Evolutionary conservation across 2,797 vertebrate species (phyloP), one percentile per base, ranked within the genome.

Genomic region (Acipenser oxyrinchus): DNA sequence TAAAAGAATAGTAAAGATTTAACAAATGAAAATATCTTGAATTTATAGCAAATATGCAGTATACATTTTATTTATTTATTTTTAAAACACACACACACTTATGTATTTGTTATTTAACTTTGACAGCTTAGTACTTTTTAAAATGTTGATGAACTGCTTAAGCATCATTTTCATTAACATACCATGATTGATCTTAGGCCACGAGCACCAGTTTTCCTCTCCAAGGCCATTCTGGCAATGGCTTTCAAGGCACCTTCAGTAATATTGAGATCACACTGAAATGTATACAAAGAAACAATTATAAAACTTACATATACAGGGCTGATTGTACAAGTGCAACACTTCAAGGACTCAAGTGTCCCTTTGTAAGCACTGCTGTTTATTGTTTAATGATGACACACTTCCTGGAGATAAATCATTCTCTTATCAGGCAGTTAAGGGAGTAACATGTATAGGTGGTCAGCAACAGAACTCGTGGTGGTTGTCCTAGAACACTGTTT

Each of bases 111-210:
- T n/a, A 0, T 0, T 18, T 18, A 18, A 57, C 71, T 48, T 15
- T 52, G 10, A 65, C 69, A n/a, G 71, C 18, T 1, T 51, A 66
- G 63, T 1, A 8, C 62, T 10, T 7, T 5, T 66, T 51, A 66
- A 37, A 23, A 10, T 53, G 18, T 67, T 18, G 10, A 13, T 48
- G 13, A 51, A 70, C 7, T 67, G 3, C 48, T 1, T 49, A 62
- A 11, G 18, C 49, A 7, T 62, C 12, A 63, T 2, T 64, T 50
- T 49, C 60, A 51, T 23, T 15, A 3, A 75, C 89, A 81, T 78
- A 99, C 96, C 96, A 99, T 98, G 76, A 99, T 99, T 61, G 95
- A 98, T 55, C 95, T 86, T 74, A 99, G 94, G 3, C 96, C 96
- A 74, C 96, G 92, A 67, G 96, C 96, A 70, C 96, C 96, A 5